phyloP scores from a whole-genome alignment of 2,888 invertebrate species.

The Tenthredo amoena region DNA sequence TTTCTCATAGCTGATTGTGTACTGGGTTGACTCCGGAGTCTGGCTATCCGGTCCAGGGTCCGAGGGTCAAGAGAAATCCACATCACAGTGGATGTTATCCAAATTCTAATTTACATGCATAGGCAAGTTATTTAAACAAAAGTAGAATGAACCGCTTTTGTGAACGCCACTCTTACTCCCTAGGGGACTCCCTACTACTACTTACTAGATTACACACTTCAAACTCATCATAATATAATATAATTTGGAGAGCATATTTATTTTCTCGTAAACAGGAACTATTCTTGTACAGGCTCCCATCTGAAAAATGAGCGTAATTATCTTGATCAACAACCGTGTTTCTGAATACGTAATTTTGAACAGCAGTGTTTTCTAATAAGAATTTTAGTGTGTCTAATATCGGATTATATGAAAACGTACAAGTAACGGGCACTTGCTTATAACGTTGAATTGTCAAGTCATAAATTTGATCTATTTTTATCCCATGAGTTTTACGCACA shows the following conservation, averaged over 20 bases:
- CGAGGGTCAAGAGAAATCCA: too few relatives aligned
- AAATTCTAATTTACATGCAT: conserved; percentile 43
- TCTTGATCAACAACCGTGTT: conserved; percentile 4
- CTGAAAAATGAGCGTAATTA: conserved; percentile 54
- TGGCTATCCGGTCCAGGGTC: too few relatives aligned
- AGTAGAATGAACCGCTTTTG: conserved; percentile 54
- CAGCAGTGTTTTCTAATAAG: background rate
- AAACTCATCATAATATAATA: conserved; percentile 59
- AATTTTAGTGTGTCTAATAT: conserved; percentile 54
- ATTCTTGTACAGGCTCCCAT: conserved; percentile 56
- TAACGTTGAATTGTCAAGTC: conserved; percentile 34
- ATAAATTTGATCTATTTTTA: conserved; percentile 52
- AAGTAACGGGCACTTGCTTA: conserved; percentile 52
- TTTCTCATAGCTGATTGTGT: too few relatives aligned
- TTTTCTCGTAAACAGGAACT: conserved; percentile 54
- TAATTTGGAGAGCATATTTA: conserved; percentile 54
- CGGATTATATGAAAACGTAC: conserved; percentile 57
- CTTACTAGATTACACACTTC: conserved; percentile 55
- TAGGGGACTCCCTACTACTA: too few relatives aligned
- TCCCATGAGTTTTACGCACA: conserved; percentile 50
- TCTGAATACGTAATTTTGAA: conserved; percentile 26
- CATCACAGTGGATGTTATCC: conserved; percentile 54
- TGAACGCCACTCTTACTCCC: conserved; percentile 45
- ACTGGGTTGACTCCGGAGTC: too few relatives aligned
- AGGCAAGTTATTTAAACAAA: conserved; percentile 53